Conservation (phyloP, 2,888 invertebrate species). For the Tachina grossa region DNA sequence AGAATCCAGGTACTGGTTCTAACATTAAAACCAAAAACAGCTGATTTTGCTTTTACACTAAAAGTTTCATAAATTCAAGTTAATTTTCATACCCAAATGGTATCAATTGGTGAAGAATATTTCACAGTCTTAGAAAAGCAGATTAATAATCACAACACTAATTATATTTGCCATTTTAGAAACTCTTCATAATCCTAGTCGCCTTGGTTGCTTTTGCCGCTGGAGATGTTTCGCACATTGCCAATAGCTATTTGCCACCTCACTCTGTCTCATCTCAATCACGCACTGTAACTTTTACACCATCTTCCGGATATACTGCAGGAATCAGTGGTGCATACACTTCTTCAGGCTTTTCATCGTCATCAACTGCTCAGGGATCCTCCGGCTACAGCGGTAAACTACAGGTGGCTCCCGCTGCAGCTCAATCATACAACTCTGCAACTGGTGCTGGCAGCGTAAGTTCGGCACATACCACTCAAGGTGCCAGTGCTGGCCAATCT, state of each 20-base stretch:
- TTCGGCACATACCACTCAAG: conserved; percentile 12
- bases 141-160: not conserved
- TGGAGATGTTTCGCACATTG: conserved; percentile 78
- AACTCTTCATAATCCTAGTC: conserved; percentile 72
- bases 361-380: conserved; percentile 16
- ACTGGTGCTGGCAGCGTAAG: not conserved
- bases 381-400: conserved; percentile 54
- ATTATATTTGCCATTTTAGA: conserved; percentile 70
- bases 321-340: conserved; percentile 52
- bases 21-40: too few species aligned
- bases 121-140: not conserved
- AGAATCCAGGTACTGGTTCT: too few species aligned
- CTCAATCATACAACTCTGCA: conserved; percentile 30
- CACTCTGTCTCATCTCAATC: conserved; percentile 70
- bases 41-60: too few species aligned
- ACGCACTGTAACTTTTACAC: conserved; percentile 69
- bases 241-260: conserved; percentile 76
- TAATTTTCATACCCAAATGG: too few species aligned
- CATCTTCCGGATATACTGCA: conserved; percentile 69
- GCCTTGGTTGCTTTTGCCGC: conserved; percentile 68
- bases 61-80: too few species aligned
- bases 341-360: conserved; percentile 1
- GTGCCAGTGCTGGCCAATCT: conserved; percentile 1
- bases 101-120: too few species aligned
- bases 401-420: conserved; percentile 37